Base-by-base conservation (phyloP, 2,888 invertebrate genomes). In the Yponomeuta malinellus region DNA sequence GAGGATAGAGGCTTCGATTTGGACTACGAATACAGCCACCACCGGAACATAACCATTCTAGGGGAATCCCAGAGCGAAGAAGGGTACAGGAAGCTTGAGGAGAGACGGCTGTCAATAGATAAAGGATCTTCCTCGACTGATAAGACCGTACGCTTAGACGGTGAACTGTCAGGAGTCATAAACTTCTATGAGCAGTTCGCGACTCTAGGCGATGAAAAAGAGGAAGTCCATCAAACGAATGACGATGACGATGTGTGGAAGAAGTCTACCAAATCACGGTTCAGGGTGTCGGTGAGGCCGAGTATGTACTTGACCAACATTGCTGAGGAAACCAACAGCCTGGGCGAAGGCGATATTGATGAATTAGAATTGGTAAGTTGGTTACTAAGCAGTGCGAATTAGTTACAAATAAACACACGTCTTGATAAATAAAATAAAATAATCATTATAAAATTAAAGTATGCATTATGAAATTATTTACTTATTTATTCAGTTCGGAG, bases 111-210 rank as follows among this genome's bases (percentile, higher is more conserved):
- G 70, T 74, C 75, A 23, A 76, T 78, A 0, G 71, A 68, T 43
- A 43, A 48, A 48, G 37, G 33, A n/a, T 59, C 52, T 6, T n/a
- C 48, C 31, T 12, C 29, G 23, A 59, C 29, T 10, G 81, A 80
- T 69, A 77, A 68, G 52, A 71, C 74, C 1, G 74, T 78, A 12
- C 80, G 73, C 72, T 75, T 78, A 31, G 87, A 85, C 48, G 85
- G 81, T n/a, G 87, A 88, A 69, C 72, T 85, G 9, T 76, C 78
- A 15, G 84, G 82, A 15, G 83, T 82, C 12, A 82, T 84, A 29
- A 86, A 92, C 74, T 91, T 92, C 76, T 91, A 91, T 73, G 92
- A 93, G 73, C 92, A 93, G 76, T 90, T 92, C 73, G 86, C 90
- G 23, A 81, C 83, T 70, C 77, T 89, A 63, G 80, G 76, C 10